A percentile compares a stretch with the other conserved stretches of the same genome.
phyloP scores from a whole-genome alignment of 1,140 invertebrate genomes.

The Zaprionus ornatus region DNA sequence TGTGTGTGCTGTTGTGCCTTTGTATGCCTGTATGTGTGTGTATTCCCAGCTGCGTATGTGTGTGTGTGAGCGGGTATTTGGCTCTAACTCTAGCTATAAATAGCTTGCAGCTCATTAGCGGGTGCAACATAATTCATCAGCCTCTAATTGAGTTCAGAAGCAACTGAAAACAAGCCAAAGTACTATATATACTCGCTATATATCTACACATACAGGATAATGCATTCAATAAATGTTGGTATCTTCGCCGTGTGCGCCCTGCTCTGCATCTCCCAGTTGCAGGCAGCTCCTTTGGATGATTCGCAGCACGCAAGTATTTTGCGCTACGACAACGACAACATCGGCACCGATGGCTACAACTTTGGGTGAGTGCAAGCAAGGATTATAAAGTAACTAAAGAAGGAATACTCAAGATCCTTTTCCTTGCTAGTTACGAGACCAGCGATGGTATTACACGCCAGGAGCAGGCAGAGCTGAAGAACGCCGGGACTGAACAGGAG shows the following conservation, averaged over 20 bases:
- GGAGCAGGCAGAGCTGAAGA: conserved; percentile 86
- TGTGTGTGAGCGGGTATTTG: conserved; percentile 7
- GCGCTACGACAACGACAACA: conserved; percentile 83
- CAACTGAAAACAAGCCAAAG: neutral
- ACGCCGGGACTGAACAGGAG: conserved; percentile 84
- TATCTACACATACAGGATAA: conserved; percentile 31
- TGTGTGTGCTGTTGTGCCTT: conserved; percentile 2
- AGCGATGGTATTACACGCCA: conserved; percentile 88
- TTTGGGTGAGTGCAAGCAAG: conserved; percentile 83
- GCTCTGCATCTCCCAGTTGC: conserved; percentile 42
- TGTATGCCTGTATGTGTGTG: neutral
- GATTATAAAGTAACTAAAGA: neutral
- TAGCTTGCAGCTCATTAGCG: conserved; percentile 57
- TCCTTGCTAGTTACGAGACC: conserved; percentile 86
- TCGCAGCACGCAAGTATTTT: conserved; percentile 81
- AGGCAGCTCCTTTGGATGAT: conserved; percentile 64
- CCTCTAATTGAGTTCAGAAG: conserved; percentile 64
- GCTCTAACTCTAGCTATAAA: conserved; percentile 55
- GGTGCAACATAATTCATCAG: conserved; percentile 58
- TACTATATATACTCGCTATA: neutral
- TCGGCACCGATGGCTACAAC: conserved; percentile 84
- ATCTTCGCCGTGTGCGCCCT: conserved; percentile 60
- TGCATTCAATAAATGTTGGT: conserved; percentile 56
- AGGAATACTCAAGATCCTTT: neutral
- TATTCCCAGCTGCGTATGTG: conserved; percentile 7